Evolutionary conservation across 2,113 vertebrate species (phyloP), one percentile per base, ranked within the genome.

Genomic region (Tetraodon nigroviridis): DNA sequence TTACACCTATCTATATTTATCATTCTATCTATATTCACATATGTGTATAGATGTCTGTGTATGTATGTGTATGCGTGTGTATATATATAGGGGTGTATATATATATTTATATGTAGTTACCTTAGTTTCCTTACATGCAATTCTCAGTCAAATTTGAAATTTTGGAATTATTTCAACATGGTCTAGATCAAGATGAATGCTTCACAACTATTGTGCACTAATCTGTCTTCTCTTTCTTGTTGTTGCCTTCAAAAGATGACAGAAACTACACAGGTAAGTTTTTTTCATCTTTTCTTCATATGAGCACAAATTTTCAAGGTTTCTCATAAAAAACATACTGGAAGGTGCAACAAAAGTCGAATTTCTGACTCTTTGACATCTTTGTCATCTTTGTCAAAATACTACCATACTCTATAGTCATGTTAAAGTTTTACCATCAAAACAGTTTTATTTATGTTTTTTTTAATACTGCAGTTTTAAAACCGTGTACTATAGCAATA

Each of bases 181-280:
- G 24, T 24, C 5, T 5, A 24, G 24, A 24, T 5, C 24, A 24
- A 24, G 3, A 24, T 24, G 3, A 24, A 24, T 24, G 24, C 5
- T 27, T 27, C 24, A 27, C 24, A 27, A 27, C 24, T 27, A 6
- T 6, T 27, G 5, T 27, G 24, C 24, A 27, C n/a, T 46, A 46
- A 17, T 46, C 54, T 62, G 27, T 66, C 29, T 24, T 0, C n/a
- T 29, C 7, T 16, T 63, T 50, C 63, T 45, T 69, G 11, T 71
- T 0, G 65, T 44, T 67, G 40, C 45, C 4, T n/a, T 40, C 16
- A 59, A 62, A 65, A 90, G 89, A 89, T 64, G 89, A 90, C 85
- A 83, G 80, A 76, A 90, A 89, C 84, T 89, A 89, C 77, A 89
- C 89, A 86, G 89, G 89, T 90, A 86, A 63, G 85, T 72, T 1